A percentile compares a stretch with the other conserved stretches of the same genome.
These are phyloP conservation scores for Cairina moschata DNA, from an alignment of 2,113 vertebrate species.

Conservation along the genomic window DNA sequence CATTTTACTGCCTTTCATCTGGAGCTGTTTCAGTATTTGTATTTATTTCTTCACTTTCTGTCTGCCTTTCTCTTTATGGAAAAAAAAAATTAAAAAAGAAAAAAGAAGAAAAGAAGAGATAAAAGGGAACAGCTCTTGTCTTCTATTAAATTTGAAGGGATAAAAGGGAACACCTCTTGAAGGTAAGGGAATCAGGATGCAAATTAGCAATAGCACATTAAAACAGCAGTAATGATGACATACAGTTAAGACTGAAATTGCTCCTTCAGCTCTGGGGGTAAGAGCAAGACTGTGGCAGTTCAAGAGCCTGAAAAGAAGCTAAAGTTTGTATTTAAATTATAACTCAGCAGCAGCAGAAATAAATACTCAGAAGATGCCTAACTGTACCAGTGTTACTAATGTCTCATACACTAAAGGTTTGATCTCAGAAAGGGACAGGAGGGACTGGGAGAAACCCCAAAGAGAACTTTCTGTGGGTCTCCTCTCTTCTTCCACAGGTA, in stretches of 20 bases:
- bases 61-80: conserved; percentile 53
- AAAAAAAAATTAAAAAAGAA: background rate
- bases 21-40: background rate
- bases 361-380: background rate
- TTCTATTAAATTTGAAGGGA: conserved; percentile 55
- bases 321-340: conserved; percentile 17
- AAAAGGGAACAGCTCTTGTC: conserved; percentile 40
- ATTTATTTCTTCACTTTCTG: conserved; percentile 48
- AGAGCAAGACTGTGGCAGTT: conserved; percentile 22
- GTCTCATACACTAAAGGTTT: background rate
- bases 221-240: conserved; percentile 59
- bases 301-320: conserved; percentile 18
- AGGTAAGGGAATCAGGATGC: conserved; percentile 65
- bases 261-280: conserved; percentile 50
- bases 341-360: conserved; percentile 18
- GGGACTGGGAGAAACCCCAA: background rate
- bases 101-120: background rate
- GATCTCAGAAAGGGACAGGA: background rate
- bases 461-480: background rate
- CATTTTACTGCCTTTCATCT: conserved; percentile 37
- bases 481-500: background rate
- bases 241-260: conserved; percentile 72
- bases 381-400: background rate
- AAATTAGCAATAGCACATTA: conserved; percentile 69
- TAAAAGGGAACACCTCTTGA: conserved; percentile 38